Conservation (phyloP, 2,888 invertebrate species). For the Eumacrocentrus americanus region DNA sequence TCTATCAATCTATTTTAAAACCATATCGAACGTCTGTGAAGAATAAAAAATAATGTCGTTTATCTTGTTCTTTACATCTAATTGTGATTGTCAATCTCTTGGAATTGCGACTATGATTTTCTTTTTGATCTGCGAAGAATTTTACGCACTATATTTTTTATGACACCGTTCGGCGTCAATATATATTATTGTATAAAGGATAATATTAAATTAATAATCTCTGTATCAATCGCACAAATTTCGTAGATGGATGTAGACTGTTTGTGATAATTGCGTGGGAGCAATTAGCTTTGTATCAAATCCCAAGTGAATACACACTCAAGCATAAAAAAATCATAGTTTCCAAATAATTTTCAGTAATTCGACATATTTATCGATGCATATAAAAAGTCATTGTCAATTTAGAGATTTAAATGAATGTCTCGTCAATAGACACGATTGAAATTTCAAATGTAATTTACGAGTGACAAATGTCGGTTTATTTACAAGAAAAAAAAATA, state of each 20-base stretch:
- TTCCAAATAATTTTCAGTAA: not conserved
- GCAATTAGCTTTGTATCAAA: not conserved
- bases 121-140: not conserved
- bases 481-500: not conserved
- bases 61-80: not conserved
- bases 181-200: not conserved
- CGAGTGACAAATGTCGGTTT: not conserved
- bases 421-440: not conserved
- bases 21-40: conserved; percentile 26
- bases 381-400: not conserved
- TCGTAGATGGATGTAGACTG: not conserved
- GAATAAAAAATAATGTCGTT: not conserved
- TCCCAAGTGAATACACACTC: not conserved
- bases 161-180: not conserved
- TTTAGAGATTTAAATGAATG: not conserved
- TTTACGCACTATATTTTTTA: not conserved
- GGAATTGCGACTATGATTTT: not conserved
- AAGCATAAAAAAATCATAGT: not conserved
- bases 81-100: not conserved
- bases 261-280: not conserved
- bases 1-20: conserved; percentile 14
- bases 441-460: not conserved
- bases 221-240: not conserved
- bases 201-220: not conserved
- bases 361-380: not conserved